Percentiles rank a stretch among this genome's conserved stretches.
phyloP scores from a whole-genome alignment of 2,888 invertebrate species.

The Hirtodrosophila confusa region DNA sequence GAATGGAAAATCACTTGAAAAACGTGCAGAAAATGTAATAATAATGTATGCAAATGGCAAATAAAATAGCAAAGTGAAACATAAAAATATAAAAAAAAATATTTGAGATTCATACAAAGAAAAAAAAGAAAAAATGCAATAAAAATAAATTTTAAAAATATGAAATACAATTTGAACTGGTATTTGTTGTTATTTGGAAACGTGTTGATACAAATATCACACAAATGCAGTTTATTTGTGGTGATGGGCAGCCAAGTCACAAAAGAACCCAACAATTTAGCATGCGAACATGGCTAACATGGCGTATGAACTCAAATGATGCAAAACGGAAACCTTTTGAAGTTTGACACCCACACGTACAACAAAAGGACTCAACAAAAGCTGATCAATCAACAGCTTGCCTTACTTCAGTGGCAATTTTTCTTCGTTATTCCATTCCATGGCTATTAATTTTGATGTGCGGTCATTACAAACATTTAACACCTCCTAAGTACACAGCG shows the following conservation, averaged over 20 bases:
- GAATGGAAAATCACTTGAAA: constrained; percentile 67
- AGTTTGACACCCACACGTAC: constrained; percentile 14
- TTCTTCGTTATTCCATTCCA: constrained; percentile 36
- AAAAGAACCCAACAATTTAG: not conserved
- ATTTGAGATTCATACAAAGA: constrained; percentile 72
- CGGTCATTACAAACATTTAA: constrained; percentile 69
- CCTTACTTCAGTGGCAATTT: constrained; percentile 17
- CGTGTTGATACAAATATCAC: not conserved
- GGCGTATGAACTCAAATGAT: constrained; percentile 19
- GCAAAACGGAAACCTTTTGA: constrained; percentile 36
- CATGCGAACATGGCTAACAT: not conserved
- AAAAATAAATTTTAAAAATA: constrained; percentile 79
- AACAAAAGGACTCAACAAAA: constrained; percentile 6
- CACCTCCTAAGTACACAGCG: constrained; percentile 56
- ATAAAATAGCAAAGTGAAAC: constrained; percentile 61
- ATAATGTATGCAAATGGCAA: constrained; percentile 76
- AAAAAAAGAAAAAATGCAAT: constrained; percentile 69
- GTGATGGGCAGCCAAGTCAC: too few species aligned
- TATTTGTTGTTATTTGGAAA: constrained; percentile 33
- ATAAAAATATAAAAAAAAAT: constrained; percentile 58
- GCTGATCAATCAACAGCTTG: constrained; percentile 46
- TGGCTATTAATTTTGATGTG: constrained; percentile 49
- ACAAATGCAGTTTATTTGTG: not conserved
- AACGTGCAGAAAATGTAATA: constrained; percentile 69
- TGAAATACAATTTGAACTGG: constrained; percentile 54